phyloP scores from a whole-genome alignment of 2,113 vertebrate genomes.

The Miniopterus natalensis region DNA sequence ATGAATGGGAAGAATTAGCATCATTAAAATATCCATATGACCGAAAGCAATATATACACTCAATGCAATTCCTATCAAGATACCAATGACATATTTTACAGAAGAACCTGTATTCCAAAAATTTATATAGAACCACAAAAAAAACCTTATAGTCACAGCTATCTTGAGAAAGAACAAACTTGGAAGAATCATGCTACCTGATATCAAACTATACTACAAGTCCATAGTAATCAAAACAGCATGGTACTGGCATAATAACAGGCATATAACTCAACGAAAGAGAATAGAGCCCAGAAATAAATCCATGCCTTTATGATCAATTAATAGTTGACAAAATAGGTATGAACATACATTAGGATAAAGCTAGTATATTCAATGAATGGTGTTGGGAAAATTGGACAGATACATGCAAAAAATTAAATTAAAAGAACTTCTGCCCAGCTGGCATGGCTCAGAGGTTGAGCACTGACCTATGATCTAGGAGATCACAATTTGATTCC shows the following conservation, averaged over 20 bases:
- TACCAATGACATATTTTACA: not conserved
- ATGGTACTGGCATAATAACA: not conserved
- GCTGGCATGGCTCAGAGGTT: too few species aligned
- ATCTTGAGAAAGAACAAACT: not conserved
- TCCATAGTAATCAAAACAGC: not conserved
- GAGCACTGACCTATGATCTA: too few species aligned
- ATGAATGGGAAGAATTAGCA: not conserved
- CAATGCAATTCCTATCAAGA: not conserved
- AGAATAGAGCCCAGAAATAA: not conserved
- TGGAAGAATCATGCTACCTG: not conserved
- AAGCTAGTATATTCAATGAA: too few species aligned
- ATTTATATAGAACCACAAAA: not conserved
- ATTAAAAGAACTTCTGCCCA: not conserved
- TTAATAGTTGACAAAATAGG: not conserved
- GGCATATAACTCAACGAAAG: not conserved
- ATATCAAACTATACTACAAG: not conserved
- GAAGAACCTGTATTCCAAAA: not conserved
- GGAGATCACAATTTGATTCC: too few species aligned
- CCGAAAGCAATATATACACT: not conserved
- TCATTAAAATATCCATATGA: not conserved
- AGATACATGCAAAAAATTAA: not conserved
- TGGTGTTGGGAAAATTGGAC: too few species aligned
- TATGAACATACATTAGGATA: not conserved
- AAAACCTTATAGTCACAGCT: not conserved
- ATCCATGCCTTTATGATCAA: not conserved